These are phyloP conservation scores for Drosophila repleta DNA, from an alignment of 1,140 invertebrate genomes.

Conservation along the genomic window DNA sequence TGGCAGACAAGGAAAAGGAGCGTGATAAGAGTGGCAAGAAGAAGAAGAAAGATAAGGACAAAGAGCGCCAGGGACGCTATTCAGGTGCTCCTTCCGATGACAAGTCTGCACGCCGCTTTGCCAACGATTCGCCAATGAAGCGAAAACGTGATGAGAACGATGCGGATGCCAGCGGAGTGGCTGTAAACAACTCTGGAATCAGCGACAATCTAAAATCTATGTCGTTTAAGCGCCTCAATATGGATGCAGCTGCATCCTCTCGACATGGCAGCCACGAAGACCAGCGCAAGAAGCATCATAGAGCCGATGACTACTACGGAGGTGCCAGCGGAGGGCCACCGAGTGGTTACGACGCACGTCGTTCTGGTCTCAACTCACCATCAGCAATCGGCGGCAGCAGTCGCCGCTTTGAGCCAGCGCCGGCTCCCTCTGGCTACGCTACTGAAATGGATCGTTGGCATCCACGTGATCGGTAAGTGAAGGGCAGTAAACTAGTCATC, in stretches of 20 bases:
- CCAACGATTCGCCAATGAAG: conserved; percentile 84
- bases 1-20: conserved; percentile 55
- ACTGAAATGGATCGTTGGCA: conserved; percentile 65
- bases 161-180: conserved; percentile 47
- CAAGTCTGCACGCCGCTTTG: conserved; percentile 81
- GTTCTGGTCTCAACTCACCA: conserved; percentile 62
- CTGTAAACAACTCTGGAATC: conserved; percentile 40
- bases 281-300: conserved; percentile 70
- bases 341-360: conserved; percentile 54
- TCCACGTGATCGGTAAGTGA: conserved; percentile 68
- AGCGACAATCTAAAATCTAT: conserved; percentile 68
- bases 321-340: conserved; percentile 38
- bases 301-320: conserved; percentile 62
- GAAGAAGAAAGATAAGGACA: conserved; percentile 71
- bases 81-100: conserved; percentile 40
- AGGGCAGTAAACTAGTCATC: background rate
- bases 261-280: conserved; percentile 63
- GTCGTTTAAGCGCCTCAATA: conserved; percentile 74
- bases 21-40: conserved; percentile 72
- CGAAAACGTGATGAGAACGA: conserved; percentile 79
- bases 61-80: conserved; percentile 45
- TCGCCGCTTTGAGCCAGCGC: conserved; percentile 54
- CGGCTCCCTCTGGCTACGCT: conserved; percentile 53
- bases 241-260: conserved; percentile 40
- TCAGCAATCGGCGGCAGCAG: conserved; percentile 41